Evolutionary conservation across 2,797 vertebrate genomes (phyloP), one percentile per base, ranked within the genome.

Genomic region (Ctenopoma kingsleyae): DNA sequence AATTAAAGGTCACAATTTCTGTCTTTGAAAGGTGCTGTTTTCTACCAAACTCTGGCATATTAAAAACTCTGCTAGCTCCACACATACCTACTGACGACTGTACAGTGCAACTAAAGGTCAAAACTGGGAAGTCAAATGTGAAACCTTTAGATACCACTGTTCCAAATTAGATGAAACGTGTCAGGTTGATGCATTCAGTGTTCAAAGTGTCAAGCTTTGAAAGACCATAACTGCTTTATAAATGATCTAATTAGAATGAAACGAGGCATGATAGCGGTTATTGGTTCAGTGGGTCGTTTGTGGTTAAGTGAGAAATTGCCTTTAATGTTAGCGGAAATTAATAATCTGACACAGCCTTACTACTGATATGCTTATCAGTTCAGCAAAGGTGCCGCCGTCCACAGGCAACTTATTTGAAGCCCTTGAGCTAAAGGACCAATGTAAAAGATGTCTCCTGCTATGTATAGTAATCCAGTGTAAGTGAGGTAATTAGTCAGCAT

Each of bases 81-180:
- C 23, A 52, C 43, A 41, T 19, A 35, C 9, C 36, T 64, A 60
- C 59, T 66, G 30, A 66, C 44, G 58, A 35, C 46, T 54, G n/a
- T 17, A 20, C 52, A 43, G 20, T 15, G 23, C 52, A 43, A 49
- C 47, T 35, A 71, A 88, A 84, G 74, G 80, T 87, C 80, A 71
- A 9, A 17, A 78, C 69, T 80, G 43, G 65, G 54, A 85, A 81
- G 68, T 84, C 66, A 76, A 81, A 76, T 80, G 38, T 65, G 50
- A 63, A 46, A 41, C 47, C 20, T 44, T 44, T 15, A 35, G 40
- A 56, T 30, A 44, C 35, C 54, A 23, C 41, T 58, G 13, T 27
- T 48, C 19, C 38, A 16, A 0, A 25, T 76, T 35, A 11, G 19
- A 58, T 62, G 23, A 30, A 41, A 46, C 16, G 11, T 46, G 41